phyloP scores from a whole-genome alignment of 1,140 invertebrate genomes.

The Vollenhovia emeryi region DNA sequence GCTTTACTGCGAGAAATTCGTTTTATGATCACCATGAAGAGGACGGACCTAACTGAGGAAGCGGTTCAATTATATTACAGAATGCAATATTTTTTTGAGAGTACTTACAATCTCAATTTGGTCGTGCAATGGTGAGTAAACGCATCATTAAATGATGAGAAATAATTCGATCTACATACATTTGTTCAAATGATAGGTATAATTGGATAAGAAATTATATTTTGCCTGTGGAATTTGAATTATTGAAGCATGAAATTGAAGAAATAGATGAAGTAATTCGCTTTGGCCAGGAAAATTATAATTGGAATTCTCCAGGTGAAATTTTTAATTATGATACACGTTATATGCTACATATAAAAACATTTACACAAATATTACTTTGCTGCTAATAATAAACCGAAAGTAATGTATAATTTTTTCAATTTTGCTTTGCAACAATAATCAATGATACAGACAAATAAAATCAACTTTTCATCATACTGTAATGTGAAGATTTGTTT shows the following conservation, averaged over 20 bases:
- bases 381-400: not conserved
- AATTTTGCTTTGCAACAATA: not conserved
- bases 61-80: constrained; percentile 85
- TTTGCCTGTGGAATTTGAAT: constrained; percentile 86
- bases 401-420: not conserved
- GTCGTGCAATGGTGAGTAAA: constrained; percentile 76
- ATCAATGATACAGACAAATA: not conserved
- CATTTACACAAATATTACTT: not conserved
- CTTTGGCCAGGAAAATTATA: constrained; percentile 86
- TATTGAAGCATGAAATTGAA: constrained; percentile 86
- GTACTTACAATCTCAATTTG: constrained; percentile 73
- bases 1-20: constrained; percentile 87
- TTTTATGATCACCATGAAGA: constrained; percentile 88
- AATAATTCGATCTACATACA: not conserved
- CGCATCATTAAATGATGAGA: not conserved
- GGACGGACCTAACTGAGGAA: constrained; percentile 86
- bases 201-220: constrained; percentile 86
- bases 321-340: constrained; percentile 64
- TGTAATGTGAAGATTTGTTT: constrained; percentile 17
- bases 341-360: constrained; percentile 38
- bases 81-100: constrained; percentile 74
- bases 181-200: constrained; percentile 82
- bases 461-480: not conserved
- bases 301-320: constrained; percentile 87
- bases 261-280: constrained; percentile 87